These are phyloP conservation scores for Eulemur rubriventer DNA, from an alignment of 2,797 vertebrate genomes.

Conservation along the genomic window DNA sequence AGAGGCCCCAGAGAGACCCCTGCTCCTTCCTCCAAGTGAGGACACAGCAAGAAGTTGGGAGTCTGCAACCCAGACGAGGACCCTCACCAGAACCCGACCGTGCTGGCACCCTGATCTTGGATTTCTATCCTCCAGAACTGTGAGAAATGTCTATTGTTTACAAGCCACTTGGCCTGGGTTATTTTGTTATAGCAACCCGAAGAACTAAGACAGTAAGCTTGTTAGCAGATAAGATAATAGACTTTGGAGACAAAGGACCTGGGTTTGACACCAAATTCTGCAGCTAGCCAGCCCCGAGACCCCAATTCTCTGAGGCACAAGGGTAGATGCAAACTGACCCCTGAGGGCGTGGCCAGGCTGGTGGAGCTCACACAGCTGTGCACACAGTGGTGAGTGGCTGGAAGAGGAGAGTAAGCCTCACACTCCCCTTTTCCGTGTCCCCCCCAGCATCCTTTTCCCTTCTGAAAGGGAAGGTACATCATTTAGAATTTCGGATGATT, in stretches of 20 bases:
- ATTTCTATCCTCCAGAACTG: background rate
- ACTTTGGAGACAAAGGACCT: background rate
- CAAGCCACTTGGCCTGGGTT: background rate
- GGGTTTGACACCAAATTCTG: background rate
- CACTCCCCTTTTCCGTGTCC: background rate
- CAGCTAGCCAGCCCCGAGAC: background rate
- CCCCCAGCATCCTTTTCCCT: background rate
- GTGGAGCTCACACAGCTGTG: background rate
- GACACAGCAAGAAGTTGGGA: background rate
- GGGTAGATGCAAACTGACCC: background rate
- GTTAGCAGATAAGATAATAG: background rate
- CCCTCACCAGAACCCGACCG: background rate
- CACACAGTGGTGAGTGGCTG: no score
- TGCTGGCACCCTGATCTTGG: background rate
- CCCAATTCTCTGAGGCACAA: background rate
- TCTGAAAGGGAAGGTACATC: background rate
- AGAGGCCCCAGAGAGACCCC: background rate
- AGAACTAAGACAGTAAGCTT: background rate
- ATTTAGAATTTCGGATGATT: background rate
- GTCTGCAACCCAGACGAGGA: background rate
- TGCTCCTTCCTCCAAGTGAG: background rate
- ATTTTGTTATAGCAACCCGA: background rate
- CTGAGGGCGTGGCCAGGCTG: accelerated
- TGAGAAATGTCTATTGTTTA: background rate
- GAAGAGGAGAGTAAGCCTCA: background rate